Conservation (phyloP, 2,888 invertebrate genomes). For the Dynastes grantii region DNA sequence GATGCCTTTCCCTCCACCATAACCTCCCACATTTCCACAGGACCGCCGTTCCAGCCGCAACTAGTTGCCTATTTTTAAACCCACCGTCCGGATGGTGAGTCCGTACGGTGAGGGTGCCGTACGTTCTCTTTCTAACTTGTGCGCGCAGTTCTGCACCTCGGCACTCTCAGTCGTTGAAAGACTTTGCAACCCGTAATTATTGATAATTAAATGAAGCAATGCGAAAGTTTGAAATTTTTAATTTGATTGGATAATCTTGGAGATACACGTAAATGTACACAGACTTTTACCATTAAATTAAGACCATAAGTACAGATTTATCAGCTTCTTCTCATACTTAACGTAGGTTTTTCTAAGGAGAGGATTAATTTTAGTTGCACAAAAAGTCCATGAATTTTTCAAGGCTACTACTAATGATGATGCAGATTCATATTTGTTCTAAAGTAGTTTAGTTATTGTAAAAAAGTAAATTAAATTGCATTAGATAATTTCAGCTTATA, state of each 20-base stretch:
- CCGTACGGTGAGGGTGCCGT: background rate
- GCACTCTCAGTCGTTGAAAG: background rate
- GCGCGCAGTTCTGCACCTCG: background rate
- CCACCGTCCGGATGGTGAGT: background rate
- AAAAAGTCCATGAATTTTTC: no score
- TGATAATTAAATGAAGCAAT: slow-evolving; percentile 22
- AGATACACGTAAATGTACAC: background rate
- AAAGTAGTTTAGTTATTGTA: no score
- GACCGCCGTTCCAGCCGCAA: slow-evolving; percentile 2
- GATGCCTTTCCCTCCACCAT: slow-evolving; percentile 9
- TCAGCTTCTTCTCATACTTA: no score
- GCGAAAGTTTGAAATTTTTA: background rate
- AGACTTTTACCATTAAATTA: no score
- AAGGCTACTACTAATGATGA: no score
- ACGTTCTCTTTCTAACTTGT: slow-evolving; percentile 19
- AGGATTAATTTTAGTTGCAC: no score
- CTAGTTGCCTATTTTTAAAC: slow-evolving; percentile 45
- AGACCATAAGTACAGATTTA: no score
- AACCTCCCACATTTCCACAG: slow-evolving; percentile 41
- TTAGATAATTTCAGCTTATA: no score
- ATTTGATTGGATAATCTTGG: slow-evolving; percentile 3
- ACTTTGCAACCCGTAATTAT: slow-evolving; percentile 2
- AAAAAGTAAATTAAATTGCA: no score
- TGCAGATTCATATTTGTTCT: no score
- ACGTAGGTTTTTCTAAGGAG: no score